A percentile compares a stretch with the other conserved stretches of the same genome.
phyloP scores from a whole-genome alignment of 2,797 vertebrate species.

The Neomorphus geoffroyi region DNA sequence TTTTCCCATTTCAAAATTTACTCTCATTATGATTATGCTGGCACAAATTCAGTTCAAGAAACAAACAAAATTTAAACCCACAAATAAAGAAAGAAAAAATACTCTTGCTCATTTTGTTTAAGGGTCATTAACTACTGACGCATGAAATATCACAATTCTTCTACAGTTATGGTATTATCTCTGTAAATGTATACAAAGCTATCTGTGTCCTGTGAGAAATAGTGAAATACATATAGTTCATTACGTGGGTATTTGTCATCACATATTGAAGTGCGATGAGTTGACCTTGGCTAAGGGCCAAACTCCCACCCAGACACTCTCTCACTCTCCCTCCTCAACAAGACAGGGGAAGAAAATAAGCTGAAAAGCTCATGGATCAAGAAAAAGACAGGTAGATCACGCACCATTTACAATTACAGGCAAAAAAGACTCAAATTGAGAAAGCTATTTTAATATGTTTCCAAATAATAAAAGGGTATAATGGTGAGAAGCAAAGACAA shows the following conservation, averaged over 20 bases:
- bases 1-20: background rate
- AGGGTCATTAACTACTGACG: background rate
- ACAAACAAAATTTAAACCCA: background rate
- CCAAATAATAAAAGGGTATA: background rate
- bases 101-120: background rate
- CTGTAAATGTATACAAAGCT: background rate
- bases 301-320: background rate
- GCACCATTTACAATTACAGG: accelerated
- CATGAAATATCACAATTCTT: background rate
- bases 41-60: background rate
- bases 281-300: background rate
- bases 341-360: background rate
- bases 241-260: background rate
- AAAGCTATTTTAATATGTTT: background rate
- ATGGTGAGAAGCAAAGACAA: background rate
- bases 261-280: background rate
- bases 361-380: background rate
- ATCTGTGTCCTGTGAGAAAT: background rate
- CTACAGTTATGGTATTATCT: background rate
- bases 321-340: background rate
- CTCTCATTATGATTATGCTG: background rate
- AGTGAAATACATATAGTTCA: background rate
- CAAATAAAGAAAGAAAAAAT: background rate
- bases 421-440: background rate
- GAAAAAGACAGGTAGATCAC: background rate